Evolutionary conservation across 2,797 vertebrate species (phyloP).

Genomic region (Acrossocheilus wenchowensis): DNA sequence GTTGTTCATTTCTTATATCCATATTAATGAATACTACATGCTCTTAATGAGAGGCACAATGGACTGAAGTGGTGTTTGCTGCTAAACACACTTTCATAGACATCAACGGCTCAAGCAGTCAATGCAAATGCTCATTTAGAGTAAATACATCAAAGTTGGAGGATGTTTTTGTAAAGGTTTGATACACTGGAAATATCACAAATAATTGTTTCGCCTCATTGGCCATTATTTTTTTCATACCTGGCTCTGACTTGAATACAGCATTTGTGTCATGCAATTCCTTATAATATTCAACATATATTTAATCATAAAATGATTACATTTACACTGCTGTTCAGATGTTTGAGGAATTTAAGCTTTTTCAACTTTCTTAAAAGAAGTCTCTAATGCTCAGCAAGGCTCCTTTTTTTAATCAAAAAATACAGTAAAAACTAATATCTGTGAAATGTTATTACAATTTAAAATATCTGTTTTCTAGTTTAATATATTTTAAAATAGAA

Average conservation of each 20-base stretch:
- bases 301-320: background rate
- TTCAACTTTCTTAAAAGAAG: too few relatives aligned
- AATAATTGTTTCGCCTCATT: background rate
- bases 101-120: background rate
- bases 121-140: background rate
- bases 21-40: background rate
- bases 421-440: too few relatives aligned
- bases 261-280: background rate
- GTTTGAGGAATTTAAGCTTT: too few relatives aligned
- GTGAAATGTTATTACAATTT: background rate
- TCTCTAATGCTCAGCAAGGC: too few relatives aligned
- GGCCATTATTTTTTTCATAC: too few relatives aligned
- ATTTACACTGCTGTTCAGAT: background rate
- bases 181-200: background rate
- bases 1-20: background rate
- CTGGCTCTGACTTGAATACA: background rate
- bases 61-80: background rate
- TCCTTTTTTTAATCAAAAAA: too few relatives aligned
- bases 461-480: background rate
- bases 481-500: background rate
- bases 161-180: background rate
- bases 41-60: background rate
- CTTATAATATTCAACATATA: background rate
- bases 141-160: background rate
- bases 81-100: background rate